Percentiles rank a stretch among this genome's conserved stretches.
These are phyloP conservation scores for Pogonognathellus flavescens DNA, from an alignment of 1,140 invertebrate genomes.

Conservation along the genomic window DNA sequence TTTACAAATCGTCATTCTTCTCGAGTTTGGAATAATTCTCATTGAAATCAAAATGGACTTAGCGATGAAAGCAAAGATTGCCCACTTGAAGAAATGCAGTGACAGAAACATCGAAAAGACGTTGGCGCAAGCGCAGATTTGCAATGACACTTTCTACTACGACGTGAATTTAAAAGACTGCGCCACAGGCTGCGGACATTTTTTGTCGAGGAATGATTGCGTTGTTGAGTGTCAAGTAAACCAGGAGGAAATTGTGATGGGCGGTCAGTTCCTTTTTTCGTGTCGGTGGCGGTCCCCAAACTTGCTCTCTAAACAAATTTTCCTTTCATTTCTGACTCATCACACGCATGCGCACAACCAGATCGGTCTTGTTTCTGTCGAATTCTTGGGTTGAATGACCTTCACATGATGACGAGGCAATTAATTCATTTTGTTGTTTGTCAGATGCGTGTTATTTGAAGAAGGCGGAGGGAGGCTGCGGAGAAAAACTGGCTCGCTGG, in stretches of 20 bases:
- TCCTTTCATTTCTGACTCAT: no score
- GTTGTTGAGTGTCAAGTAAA: not conserved
- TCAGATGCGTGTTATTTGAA: constrained; percentile 86
- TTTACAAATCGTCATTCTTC: no score
- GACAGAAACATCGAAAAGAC: no score
- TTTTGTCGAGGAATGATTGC: not conserved
- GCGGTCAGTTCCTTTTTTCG: constrained; percentile 10
- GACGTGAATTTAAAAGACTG: not conserved
- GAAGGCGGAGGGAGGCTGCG: constrained; percentile 84
- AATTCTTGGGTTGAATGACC: not conserved
- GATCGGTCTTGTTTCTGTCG: no score
- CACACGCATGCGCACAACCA: no score
- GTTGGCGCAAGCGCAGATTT: not conserved
- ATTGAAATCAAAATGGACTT: no score
- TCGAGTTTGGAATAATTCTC: no score
- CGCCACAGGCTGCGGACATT: not conserved
- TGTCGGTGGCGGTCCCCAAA: no score
- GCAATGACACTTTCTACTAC: not conserved
- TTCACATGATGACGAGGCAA: not conserved
- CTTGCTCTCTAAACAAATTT: no score
- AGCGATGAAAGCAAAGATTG: not conserved
- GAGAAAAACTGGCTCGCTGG: constrained; percentile 83
- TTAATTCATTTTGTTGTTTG: not conserved
- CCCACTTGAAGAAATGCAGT: not conserved
- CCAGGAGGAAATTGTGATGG: not conserved